Evolutionary conservation across 2,113 vertebrate species (phyloP).

Genomic region (Etheostoma spectabile): DNA sequence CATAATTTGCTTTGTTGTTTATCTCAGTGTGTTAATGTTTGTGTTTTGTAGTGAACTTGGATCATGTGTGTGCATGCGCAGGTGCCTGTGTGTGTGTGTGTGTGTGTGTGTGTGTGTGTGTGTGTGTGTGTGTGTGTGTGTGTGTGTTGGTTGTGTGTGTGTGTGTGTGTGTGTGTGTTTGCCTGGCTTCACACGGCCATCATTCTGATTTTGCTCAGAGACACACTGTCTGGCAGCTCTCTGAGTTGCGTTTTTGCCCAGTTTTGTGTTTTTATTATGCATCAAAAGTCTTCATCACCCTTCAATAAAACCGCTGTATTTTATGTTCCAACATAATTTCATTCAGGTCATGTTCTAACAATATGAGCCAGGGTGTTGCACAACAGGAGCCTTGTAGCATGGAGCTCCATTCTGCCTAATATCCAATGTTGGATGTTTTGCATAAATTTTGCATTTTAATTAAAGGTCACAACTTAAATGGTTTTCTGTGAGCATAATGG

Average conservation of each 20-base stretch:
- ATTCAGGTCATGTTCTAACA: conserved; percentile 47
- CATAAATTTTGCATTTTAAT: conserved; percentile 53
- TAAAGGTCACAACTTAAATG: conserved; percentile 57
- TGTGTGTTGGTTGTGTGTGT: not conserved
- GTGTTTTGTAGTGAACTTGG: conserved; percentile 3
- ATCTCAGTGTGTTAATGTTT: not conserved
- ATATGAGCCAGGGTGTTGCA: conserved; percentile 37
- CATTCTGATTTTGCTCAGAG: conserved; percentile 7
- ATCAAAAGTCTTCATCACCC: conserved; percentile 24
- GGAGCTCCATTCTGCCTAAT: conserved; percentile 45
- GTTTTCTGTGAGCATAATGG: conserved; percentile 44
- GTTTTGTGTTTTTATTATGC: not conserved
- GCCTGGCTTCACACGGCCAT: conserved; percentile 35
- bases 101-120: conserved; percentile 5
- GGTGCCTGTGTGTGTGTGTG: not conserved
- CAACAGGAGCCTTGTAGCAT: conserved; percentile 36
- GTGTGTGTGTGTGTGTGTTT: conserved; percentile 14
- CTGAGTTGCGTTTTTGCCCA: not conserved
- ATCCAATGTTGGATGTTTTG: conserved; percentile 51
- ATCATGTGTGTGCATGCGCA: conserved; percentile 7
- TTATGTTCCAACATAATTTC: conserved; percentile 12
- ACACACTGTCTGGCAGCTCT: not conserved
- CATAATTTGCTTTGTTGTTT: conserved; percentile 9
- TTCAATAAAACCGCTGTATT: conserved; percentile 13
- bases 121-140: not conserved